Percentiles rank a stretch among this genome's conserved stretches.
Conservation (phyloP, 1,140 invertebrate species). For the Xylocopa sonorina region DNA sequence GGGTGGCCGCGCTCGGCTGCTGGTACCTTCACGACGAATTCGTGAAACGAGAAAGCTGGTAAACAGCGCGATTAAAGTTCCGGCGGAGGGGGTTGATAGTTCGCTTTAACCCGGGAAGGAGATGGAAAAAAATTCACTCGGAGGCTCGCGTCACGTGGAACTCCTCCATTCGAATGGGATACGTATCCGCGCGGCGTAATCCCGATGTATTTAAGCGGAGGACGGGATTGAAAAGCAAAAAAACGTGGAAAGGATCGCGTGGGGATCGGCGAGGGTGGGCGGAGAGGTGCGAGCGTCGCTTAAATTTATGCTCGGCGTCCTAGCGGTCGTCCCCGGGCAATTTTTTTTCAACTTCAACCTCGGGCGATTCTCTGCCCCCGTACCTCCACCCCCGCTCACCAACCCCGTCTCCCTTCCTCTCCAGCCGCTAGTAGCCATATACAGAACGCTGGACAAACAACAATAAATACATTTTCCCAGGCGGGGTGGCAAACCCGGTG, state of each 20-base stretch:
- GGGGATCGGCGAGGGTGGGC: slow-evolving; percentile 41
- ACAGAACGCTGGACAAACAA: slow-evolving; percentile 81
- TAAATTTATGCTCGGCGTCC: slow-evolving; percentile 76
- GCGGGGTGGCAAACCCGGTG: slow-evolving; percentile 63
- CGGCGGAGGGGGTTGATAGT: not conserved
- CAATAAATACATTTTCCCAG: slow-evolving; percentile 82
- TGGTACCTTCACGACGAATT: no score
- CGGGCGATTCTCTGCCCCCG: slow-evolving; percentile 51
- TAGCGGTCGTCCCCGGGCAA: slow-evolving; percentile 68
- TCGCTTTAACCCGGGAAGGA: not conserved
- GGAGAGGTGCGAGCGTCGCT: slow-evolving; percentile 58
- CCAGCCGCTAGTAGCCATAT: slow-evolving; percentile 52
- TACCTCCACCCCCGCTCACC: not conserved
- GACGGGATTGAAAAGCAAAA: slow-evolving; percentile 59
- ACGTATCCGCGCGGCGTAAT: slow-evolving; percentile 19
- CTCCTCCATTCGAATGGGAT: slow-evolving; percentile 7
- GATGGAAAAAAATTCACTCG: not conserved
- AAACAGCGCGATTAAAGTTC: not conserved
- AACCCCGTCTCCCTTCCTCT: not conserved
- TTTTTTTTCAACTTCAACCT: slow-evolving; percentile 72
- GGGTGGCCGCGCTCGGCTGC: no score
- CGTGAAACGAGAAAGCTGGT: no score
- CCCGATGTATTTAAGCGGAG: slow-evolving; percentile 58
- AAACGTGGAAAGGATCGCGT: slow-evolving; percentile 48
- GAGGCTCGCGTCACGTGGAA: not conserved